These are phyloP conservation scores for Emydura subglobosa DNA, from an alignment of 2,113 vertebrate species.

Conservation along the genomic window DNA sequence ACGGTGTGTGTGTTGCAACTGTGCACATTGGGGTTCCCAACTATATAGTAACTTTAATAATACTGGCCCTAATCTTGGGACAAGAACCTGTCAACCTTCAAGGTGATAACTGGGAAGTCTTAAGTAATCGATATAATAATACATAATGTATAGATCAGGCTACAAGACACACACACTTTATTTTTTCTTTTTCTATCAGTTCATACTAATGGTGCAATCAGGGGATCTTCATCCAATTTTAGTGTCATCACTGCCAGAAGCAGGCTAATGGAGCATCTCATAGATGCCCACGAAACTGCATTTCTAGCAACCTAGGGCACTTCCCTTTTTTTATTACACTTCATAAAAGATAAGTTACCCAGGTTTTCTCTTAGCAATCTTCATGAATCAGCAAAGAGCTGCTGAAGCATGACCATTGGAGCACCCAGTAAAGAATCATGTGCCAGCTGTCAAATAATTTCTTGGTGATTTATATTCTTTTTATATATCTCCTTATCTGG, in stretches of 20 bases:
- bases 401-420: slow-evolving; percentile 59
- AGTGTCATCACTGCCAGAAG: slow-evolving; percentile 62
- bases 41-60: too few relatives aligned
- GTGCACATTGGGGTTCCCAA: too few relatives aligned
- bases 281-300: slow-evolving; percentile 54
- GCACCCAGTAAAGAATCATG: slow-evolving; percentile 42
- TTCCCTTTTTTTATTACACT: slow-evolving; percentile 57
- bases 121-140: too few relatives aligned
- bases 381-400: slow-evolving; percentile 82
- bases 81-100: too few relatives aligned
- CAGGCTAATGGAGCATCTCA: slow-evolving; percentile 73
- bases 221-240: slow-evolving; percentile 64
- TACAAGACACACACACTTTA: background rate
- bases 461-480: slow-evolving; percentile 59
- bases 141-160: too few relatives aligned
- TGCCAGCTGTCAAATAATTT: slow-evolving; percentile 63
- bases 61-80: too few relatives aligned
- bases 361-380: slow-evolving; percentile 73
- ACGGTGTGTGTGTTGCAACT: too few relatives aligned
- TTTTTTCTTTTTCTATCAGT: slow-evolving; percentile 43
- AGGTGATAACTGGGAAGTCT: too few relatives aligned
- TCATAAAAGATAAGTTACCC: slow-evolving; percentile 76
- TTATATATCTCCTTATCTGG: background rate
- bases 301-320: slow-evolving; percentile 66
- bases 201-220: slow-evolving; percentile 61